A percentile compares a stretch with the other conserved stretches of the same genome.
Evolutionary conservation across 1,140 invertebrate species (phyloP).

Genomic region (Bombus sibiricus): DNA sequence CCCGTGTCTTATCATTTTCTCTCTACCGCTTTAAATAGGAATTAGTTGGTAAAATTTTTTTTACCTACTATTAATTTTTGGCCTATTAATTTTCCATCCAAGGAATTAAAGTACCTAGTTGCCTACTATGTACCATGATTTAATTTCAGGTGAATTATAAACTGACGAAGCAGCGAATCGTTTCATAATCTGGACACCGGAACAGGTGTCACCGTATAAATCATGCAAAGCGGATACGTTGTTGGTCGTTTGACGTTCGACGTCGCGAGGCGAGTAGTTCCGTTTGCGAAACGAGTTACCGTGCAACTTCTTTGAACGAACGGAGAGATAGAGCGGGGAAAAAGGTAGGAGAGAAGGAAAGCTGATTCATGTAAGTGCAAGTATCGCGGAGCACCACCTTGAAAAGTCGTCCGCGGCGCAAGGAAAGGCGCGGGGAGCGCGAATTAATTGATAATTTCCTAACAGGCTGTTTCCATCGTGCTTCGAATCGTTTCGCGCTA

Average conservation of each 20-base stretch:
- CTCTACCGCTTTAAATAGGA: fast-evolving
- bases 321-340: background rate
- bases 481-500: background rate
- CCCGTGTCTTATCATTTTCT: too few species aligned
- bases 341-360: conserved; percentile 16
- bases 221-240: conserved; percentile 3
- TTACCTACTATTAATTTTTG: too few species aligned
- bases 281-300: conserved; percentile 46
- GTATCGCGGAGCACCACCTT: conserved; percentile 49
- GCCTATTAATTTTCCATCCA: too few species aligned
- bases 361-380: conserved; percentile 56
- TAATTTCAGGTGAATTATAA: background rate
- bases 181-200: background rate
- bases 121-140: fast-evolving
- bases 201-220: background rate
- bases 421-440: conserved; percentile 25
- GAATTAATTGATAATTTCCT: conserved; percentile 45
- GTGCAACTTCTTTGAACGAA: background rate
- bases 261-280: conserved; percentile 28
- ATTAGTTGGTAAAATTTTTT: background rate
- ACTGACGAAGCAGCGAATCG: background rate
- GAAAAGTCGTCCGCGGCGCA: conserved; percentile 56
- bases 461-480: background rate
- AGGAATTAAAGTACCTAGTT: too few species aligned
- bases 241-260: conserved; percentile 18